Conservation (phyloP, 2,888 invertebrate species). For the Oxycera nigricornis region DNA sequence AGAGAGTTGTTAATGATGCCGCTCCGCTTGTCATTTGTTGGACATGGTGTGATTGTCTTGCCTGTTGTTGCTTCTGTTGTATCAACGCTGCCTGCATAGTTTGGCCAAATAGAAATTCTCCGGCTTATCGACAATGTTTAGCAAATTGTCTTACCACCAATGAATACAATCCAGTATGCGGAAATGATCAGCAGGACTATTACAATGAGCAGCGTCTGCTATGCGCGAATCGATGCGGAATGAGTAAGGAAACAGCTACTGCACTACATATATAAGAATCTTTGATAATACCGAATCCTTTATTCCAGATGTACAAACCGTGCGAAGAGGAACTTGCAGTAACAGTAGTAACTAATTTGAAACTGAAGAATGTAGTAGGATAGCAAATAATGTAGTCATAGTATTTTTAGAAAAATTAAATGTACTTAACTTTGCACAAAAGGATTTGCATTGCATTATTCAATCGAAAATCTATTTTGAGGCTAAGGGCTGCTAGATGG, state of each 20-base stretch:
- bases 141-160: conserved; percentile 54
- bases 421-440: too few relatives aligned
- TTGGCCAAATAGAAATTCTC: conserved; percentile 24
- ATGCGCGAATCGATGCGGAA: conserved; percentile 57
- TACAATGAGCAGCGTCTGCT: conserved; percentile 54
- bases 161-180: conserved; percentile 61
- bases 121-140: conserved; percentile 51
- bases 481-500: too few relatives aligned
- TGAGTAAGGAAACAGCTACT: conserved; percentile 50
- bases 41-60: too few relatives aligned
- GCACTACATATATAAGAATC: neutral
- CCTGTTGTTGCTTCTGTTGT: too few relatives aligned
- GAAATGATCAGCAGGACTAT: conserved; percentile 56
- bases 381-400: too few relatives aligned
- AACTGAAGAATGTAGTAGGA: too few relatives aligned
- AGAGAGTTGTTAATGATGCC: too few relatives aligned
- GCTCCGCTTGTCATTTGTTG: too few relatives aligned
- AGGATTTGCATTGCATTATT: too few relatives aligned
- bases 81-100: too few relatives aligned
- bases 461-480: too few relatives aligned
- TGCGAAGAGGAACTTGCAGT: conserved; percentile 37
- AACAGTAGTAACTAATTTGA: neutral
- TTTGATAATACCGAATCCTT: neutral
- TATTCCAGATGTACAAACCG: conserved; percentile 27
- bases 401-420: too few relatives aligned